Evolutionary conservation across 2,888 invertebrate genomes (phyloP), one percentile per base, ranked within the genome.

Genomic region (Leucophora obtusa): DNA sequence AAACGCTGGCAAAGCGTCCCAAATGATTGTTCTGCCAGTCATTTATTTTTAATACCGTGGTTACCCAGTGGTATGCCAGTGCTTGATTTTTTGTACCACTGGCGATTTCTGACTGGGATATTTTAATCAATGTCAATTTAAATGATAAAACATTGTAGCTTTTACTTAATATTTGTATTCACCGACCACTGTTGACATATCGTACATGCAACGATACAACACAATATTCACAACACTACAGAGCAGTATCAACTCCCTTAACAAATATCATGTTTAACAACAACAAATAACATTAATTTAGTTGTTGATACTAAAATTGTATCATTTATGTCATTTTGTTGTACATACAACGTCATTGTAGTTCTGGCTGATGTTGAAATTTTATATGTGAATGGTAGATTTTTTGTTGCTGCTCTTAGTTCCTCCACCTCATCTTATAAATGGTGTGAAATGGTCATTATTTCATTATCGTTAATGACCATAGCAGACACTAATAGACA

Each of bases 381-480:
- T 59, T 21, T 47, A 38, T 6, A 38, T 14, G 47, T 15, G n/a
- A 15, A 11, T 28, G 43, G 8, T 28, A 51, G 70, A 38, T 47
- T 9, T 38, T 38, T 11, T 38, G 11, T 14, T 11, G 2, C 28
- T 28, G 28, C 28, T 28, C 28, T 6, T 28, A 28, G 14, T 47
- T 56, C 35, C 51, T 62, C 54, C n/a, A n/a, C 47, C n/a, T 10
- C 10, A 53, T 38, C 38, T n/a, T 51, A 14, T 72, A 81, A 81
- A 81, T 81, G 81, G 76, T 81, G 77, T 81, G 81, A 77, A 81
- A 81, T 73, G 47, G 76, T 73, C 81, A 81, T 81, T 81, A 81
- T 81, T 81, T 77, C 73, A 81, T 81, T 81, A 77, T 73, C 69
- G 73, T 77, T 81, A 77, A 81, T 81, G 73, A 70, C 47, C 35